Base-by-base conservation (phyloP, 2,888 invertebrate genomes). In the Apodemia duryi region DNA sequence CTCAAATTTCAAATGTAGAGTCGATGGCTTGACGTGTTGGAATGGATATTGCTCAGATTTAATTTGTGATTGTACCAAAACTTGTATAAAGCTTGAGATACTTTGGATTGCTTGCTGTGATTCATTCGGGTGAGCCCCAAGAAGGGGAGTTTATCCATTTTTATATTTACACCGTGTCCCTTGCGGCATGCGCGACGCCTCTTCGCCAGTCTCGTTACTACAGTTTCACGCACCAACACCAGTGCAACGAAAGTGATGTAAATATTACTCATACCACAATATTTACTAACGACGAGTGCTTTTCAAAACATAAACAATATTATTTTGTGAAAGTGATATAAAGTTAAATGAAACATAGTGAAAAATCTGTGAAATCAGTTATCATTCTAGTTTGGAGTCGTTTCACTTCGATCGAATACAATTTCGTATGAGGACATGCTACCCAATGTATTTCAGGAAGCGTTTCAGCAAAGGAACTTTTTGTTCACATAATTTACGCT, bases 121-220 rank as follows among this genome's bases (percentile, higher is more conserved):
- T 89, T 90, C 88, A 90, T 88, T 79, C 80, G 86, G 82, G 83
- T 85, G 86, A 87, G 84, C 86, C 85, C 86, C 79, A 79, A 81
- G 88, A 89, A 91, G 91, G 91, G 90, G 91, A 91, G 89, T 86
- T 87, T 86, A 84, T 88, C 84, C 89, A 90, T 90, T 91, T 91
- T 91, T 91, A 91, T 90, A 91, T 90, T 91, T 91, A 88, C 86
- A 85, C 79, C 87, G 86, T 81, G 84, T 86, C 88, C 86, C 89
- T 86, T 83, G 79, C 78, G 90, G 89, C 90, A 90, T 91, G 90
- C 91, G 91, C 91, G 89, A 81, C 89, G 89, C 85, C 84, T 84
- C 84, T 82, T 79, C 81, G 88, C 83, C 90, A 91, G 91, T 91
- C 87, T 83, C 75, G 84, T 79, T 82, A 88, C 86, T 86, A 89